phyloP scores from a whole-genome alignment of 2,797 vertebrate genomes.

The Paratrypauchen microcephalus region DNA sequence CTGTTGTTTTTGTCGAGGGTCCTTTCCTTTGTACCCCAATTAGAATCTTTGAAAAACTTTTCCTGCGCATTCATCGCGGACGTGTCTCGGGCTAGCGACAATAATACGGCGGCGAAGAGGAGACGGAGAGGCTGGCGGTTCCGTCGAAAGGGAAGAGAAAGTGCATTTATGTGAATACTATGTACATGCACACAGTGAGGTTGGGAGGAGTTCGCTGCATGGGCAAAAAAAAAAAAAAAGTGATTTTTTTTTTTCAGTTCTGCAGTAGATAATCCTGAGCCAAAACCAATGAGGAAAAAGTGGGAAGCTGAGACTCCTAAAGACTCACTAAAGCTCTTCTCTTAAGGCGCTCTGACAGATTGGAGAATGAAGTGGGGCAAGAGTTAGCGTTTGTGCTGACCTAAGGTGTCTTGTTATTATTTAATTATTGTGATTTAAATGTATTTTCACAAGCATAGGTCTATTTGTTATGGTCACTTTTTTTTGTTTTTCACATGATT shows the following conservation, averaged over 20 bases:
- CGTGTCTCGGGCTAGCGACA: too few species aligned
- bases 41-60: slow-evolving; percentile 62
- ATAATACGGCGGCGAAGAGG: too few species aligned
- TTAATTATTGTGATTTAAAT: background rate
- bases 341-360: slow-evolving; percentile 61
- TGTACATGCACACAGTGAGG: background rate
- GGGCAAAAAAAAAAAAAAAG: slow-evolving; percentile 35
- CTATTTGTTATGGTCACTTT: too few species aligned
- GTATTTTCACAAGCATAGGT: background rate
- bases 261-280: slow-evolving; percentile 42
- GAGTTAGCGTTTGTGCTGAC: slow-evolving; percentile 50
- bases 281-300: slow-evolving; percentile 29
- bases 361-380: slow-evolving; percentile 51
- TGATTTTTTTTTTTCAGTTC: slow-evolving; percentile 58
- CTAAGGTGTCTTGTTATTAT: slow-evolving; percentile 30
- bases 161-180: background rate
- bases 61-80: slow-evolving; percentile 43
- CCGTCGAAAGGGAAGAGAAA: background rate
- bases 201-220: slow-evolving; percentile 48
- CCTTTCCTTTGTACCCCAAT: slow-evolving; percentile 55
- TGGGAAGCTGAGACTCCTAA: slow-evolving; percentile 26
- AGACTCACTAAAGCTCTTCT: slow-evolving; percentile 50
- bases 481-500: too few species aligned
- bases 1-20: slow-evolving; percentile 69
- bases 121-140: background rate